phyloP scores from a whole-genome alignment of 1,140 invertebrate species.

The Bombus balteatus region DNA sequence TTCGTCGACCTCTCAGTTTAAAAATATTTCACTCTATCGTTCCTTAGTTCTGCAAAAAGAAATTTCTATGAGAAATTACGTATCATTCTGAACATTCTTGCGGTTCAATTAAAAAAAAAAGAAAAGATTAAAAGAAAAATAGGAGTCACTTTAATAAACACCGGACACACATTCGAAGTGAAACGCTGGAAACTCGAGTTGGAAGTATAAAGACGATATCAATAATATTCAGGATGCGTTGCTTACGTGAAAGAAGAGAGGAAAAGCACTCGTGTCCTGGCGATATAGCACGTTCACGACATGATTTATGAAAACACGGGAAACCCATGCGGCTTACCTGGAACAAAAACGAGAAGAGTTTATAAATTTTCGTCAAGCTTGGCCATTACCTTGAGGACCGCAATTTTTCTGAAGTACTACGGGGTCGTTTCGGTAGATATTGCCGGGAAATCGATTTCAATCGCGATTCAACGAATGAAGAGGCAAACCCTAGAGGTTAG shows the following conservation, averaged over 20 bases:
- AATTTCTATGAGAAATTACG: no score
- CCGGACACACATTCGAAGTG: not conserved
- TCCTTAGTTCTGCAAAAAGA: no score
- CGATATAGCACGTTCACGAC: not conserved
- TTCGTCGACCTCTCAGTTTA: no score
- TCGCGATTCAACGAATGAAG: constrained; percentile 7
- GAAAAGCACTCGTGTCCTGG: not conserved
- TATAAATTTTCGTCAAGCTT: constrained; percentile 11
- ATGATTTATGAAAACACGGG: constrained; percentile 8
- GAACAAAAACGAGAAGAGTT: constrained; percentile 7
- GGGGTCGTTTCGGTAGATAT: not conserved
- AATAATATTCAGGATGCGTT: not conserved
- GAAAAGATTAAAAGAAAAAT: no score
- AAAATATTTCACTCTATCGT: no score
- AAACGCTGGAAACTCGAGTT: not conserved
- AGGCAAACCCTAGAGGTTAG: not conserved
- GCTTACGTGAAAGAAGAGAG: not conserved
- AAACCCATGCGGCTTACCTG: constrained; percentile 20
- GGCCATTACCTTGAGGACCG: not conserved
- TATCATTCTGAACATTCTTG: not conserved
- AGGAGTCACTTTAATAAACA: not conserved
- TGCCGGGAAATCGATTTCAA: constrained; percentile 14
- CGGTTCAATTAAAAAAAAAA: not conserved
- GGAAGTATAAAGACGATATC: not conserved
- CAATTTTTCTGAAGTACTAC: constrained; percentile 10